These are phyloP conservation scores for Poeciliopsis turrubarensis DNA, from an alignment of 2,113 vertebrate genomes.

Conservation along the genomic window DNA sequence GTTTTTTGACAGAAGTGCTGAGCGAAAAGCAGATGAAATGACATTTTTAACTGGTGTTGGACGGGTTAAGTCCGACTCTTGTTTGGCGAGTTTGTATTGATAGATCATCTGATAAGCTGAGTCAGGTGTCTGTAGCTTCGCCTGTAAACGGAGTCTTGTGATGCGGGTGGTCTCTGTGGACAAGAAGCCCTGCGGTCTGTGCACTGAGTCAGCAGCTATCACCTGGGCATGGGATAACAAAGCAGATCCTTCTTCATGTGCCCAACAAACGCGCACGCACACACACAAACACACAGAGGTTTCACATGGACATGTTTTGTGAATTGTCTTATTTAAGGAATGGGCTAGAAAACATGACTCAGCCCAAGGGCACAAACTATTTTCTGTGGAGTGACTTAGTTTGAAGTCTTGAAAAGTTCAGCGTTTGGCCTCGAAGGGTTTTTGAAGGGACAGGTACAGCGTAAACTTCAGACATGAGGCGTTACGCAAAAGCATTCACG, in stretches of 20 bases:
- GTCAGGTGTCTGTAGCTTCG: constrained; percentile 28
- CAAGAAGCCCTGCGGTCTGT: not conserved
- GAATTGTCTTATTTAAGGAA: not conserved
- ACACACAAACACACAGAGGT: not conserved
- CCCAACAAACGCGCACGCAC: not conserved
- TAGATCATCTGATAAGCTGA: constrained; percentile 21
- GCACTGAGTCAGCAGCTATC: constrained; percentile 32
- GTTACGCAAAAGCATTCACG: no score
- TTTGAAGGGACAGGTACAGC: not conserved
- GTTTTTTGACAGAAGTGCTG: no score
- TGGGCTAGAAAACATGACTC: constrained; percentile 1
- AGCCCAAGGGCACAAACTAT: constrained; percentile 6
- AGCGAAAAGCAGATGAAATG: no score
- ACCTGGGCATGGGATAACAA: constrained; percentile 45
- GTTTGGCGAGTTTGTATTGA: not conserved
- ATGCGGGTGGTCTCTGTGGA: constrained; percentile 21
- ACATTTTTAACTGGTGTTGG: no score
- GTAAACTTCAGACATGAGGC: no score
- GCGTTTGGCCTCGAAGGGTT: not conserved
- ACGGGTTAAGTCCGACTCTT: not conserved
- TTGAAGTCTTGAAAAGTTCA: not conserved
- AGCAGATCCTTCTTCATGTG: constrained; percentile 40
- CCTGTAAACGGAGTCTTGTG: constrained; percentile 51
- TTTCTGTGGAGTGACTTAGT: not conserved
- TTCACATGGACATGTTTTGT: constrained; percentile 7